Conservation (phyloP, 37 sponge, comb jelly and placozoan species). For the Amphimedon queenslandica region DNA sequence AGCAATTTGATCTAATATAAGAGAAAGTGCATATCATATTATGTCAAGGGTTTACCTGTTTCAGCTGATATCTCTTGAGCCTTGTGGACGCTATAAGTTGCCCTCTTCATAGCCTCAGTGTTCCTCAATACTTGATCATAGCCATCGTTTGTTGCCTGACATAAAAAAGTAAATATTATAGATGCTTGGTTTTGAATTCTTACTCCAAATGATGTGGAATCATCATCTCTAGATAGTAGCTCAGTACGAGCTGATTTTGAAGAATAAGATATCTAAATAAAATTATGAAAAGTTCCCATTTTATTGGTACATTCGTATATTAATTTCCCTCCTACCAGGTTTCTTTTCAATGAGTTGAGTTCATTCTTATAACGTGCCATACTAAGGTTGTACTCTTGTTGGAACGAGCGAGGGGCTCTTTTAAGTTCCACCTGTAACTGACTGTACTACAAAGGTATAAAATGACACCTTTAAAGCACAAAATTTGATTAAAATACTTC, state of each 20-base stretch:
- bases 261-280: neutral
- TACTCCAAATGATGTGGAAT: neutral
- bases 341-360: neutral
- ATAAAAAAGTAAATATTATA: neutral
- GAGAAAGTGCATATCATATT: neutral
- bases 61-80: conserved; percentile 61
- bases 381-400: neutral
- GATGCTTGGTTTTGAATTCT: neutral
- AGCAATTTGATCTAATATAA: conserved; percentile 38
- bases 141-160: neutral
- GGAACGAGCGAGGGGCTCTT: neutral
- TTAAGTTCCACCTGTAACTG: neutral
- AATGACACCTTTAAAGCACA: neutral
- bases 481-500: neutral
- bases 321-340: neutral
- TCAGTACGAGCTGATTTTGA: neutral
- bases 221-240: neutral
- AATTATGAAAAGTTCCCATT: neutral
- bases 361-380: neutral
- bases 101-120: conserved; percentile 40
- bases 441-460: neutral
- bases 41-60: conserved; percentile 25
- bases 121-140: conserved; percentile 39
- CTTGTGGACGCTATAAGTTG: conserved; percentile 45
- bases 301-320: neutral